Conservation (phyloP, 2,113 vertebrate species). For the Pangasianodon hypophthalmus region DNA sequence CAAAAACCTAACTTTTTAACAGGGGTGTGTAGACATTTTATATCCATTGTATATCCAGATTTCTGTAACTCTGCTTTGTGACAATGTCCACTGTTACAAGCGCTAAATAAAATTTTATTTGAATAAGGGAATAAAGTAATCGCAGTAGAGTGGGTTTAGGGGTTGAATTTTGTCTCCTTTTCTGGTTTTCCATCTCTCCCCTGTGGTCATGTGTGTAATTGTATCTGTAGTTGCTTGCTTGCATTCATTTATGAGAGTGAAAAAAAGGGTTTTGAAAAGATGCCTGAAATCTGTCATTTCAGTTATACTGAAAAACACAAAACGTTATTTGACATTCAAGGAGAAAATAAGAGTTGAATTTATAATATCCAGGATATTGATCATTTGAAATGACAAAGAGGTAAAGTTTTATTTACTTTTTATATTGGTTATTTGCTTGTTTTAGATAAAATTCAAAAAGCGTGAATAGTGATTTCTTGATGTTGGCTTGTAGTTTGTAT, state of each 20-base stretch:
- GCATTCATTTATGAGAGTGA: constrained; percentile 4
- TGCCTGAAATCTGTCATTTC: constrained; percentile 17
- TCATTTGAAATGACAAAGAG: background rate
- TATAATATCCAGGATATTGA: background rate
- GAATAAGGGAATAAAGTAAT: background rate
- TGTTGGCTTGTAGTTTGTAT: background rate
- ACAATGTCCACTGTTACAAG: background rate
- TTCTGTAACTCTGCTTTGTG: background rate
- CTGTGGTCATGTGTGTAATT: constrained; percentile 27
- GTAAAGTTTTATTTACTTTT: background rate
- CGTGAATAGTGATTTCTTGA: background rate
- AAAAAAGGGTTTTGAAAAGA: constrained; percentile 33
- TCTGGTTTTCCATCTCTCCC: constrained; percentile 59
- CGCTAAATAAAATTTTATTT: background rate
- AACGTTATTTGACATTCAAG: constrained; percentile 21
- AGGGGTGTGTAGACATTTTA: no score
- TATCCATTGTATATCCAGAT: background rate
- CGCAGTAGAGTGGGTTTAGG: constrained; percentile 66
- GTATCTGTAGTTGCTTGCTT: constrained; percentile 20
- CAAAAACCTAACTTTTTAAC: no score
- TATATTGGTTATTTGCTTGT: background rate
- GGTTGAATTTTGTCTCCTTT: constrained; percentile 65
- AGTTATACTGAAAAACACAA: background rate
- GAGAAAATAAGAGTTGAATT: background rate
- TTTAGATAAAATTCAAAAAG: background rate